Base-by-base conservation (phyloP, 2,888 invertebrate species). In the Diadromus collaris region DNA sequence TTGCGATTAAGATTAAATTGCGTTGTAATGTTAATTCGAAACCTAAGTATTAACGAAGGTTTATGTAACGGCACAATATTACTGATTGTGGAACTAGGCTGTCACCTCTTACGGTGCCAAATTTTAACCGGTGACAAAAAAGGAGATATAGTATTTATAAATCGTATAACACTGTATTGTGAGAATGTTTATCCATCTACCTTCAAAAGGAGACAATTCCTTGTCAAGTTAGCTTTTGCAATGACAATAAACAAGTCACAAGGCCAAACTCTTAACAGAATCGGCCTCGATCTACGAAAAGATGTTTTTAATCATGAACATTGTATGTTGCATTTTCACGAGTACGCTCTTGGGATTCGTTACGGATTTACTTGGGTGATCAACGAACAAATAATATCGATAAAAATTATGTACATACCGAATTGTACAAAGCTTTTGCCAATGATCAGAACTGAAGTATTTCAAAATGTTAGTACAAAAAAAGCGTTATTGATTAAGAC, bases 11-110 rank as follows among this genome's bases (percentile, higher is more conserved):
- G 79, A 48, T 32, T 64, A 6, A 54, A 80, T 79, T 38, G 56
- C 41, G 64, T 83, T 6, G 65, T 83, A 2, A 82, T 83, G 82
- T 44, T 82, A 2, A 80, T 83, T 13, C 10, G 80, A 70, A 81
- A 82, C 7, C 32, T 32, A 7, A 32, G 32, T 32, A 32, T 32
- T 32, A 32, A 32, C 32, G 5, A 32, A 32, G 72, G 81, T 32
- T 46, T 83, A 24, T 81, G 78, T 38, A 81, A 82, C 51, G 78
- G 82, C 24, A 83, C 80, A 24, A 56, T 68, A 72, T 78, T 81
- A 58, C 19, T 71, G 10, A 19, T 81, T 46, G 44, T 78, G 9
- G 68, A 81, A 29, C 13, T 71, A 2, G 46, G 32, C 34, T 67
- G 48, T 48, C 48, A 75, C 72, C 16, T 78, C 10, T 24, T 80